Base-by-base conservation (phyloP, 2,888 invertebrate species). In the Oscheius sp. region DNA sequence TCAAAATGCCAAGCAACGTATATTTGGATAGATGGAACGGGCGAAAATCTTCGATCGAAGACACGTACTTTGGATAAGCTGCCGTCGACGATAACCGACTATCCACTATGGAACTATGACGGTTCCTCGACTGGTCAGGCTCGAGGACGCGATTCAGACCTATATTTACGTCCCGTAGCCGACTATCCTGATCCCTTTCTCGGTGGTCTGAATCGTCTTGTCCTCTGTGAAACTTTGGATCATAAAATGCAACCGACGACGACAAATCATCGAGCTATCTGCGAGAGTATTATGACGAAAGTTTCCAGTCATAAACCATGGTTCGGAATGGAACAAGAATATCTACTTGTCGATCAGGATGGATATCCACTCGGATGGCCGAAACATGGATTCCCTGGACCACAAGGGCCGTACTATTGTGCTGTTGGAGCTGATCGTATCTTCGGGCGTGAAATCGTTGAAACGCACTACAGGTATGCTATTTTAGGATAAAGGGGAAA, bases 371-470 rank as follows among this genome's bases (percentile, higher is more conserved):
- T 85, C 32, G 85, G 85, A n/a, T 85, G 85, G 85, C 85, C 85
- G 24, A 85, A 86, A 65, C 69, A 80, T 57, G 85, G 85, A 38
- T 85, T 72, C 71, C 85, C 85, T 9, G 78, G 68, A 2, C 82
- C 84, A 1, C 85, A 85, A 47, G 85, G 82, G 20, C 72, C 72
- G 36, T 96, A 97, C 89, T 97, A 97, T 87, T 97, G 96, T 87
- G 95, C 95, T 57, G 95, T 96, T 5, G 96, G 97, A 5, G 94
- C 95, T 64, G 91, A 94, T 87, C 94, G 92, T 87, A 94, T 94
- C 3, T 94, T 93, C 87, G 97, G 94, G 9, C 90, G 97, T 57
- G 95, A 96, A 87, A 91, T 97, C 70, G 94, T 96, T 28, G 95
- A 96, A 87, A 93, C 95, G 8, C 97, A 97, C 87, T 97, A 96